phyloP scores from a whole-genome alignment of 2,113 vertebrate genomes.

The Salminus brasiliensis region DNA sequence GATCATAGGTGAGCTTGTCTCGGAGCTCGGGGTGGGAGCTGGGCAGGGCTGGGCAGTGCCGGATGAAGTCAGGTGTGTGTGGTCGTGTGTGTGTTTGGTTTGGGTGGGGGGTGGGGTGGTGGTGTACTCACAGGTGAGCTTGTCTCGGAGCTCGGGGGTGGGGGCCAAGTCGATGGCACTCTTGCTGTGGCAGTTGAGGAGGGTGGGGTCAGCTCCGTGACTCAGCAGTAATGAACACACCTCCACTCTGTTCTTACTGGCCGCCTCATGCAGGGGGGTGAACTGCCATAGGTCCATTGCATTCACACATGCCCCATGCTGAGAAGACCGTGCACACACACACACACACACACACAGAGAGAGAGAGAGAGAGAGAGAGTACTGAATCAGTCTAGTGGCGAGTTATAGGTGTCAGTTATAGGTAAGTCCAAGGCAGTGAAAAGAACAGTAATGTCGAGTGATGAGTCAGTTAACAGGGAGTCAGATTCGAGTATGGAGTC shows the following conservation, averaged over 20 bases:
- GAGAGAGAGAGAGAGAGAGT: too few species aligned
- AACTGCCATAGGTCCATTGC: constrained; percentile 99
- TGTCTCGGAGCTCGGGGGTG: constrained; percentile 92
- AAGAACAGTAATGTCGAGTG: too few species aligned
- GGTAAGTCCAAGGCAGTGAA: too few species aligned
- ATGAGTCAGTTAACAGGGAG: too few species aligned
- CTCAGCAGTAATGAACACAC: constrained; percentile 95
- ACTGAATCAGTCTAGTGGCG: too few species aligned
- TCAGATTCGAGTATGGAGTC: too few species aligned
- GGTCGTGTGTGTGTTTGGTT: not conserved
- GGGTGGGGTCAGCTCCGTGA: constrained; percentile 92
- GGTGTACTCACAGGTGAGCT: constrained; percentile 71
- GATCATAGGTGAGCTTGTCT: too few species aligned
- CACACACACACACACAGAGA: too few species aligned
- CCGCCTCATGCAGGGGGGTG: constrained; percentile 95
- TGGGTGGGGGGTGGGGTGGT: too few species aligned
- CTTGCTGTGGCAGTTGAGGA: constrained; percentile 98
- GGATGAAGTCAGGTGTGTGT: constrained; percentile 77
- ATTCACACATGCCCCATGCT: constrained; percentile 98
- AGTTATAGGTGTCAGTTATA: too few species aligned
- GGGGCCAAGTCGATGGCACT: constrained; percentile 99
- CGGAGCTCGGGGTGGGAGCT: too few species aligned
- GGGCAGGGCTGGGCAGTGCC: too few species aligned
- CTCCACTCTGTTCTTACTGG: constrained; percentile 96
- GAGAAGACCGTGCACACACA: constrained; percentile 35